phyloP scores from a whole-genome alignment of 35 echinoderm and acorn worm genomes.

The Lytechinus variegatus region DNA sequence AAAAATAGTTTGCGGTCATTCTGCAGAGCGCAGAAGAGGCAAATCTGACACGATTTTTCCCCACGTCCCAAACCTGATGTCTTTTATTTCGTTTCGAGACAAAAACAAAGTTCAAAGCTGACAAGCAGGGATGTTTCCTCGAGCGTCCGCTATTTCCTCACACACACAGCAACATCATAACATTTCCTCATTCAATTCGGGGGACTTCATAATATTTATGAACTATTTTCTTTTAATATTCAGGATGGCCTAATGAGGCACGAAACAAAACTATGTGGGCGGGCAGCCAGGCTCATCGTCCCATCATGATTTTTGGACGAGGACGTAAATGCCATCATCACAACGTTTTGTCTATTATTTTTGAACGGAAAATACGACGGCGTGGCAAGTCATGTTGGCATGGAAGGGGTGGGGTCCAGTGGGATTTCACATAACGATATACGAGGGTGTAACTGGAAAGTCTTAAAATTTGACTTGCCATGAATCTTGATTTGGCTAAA shows the following conservation, averaged over 20 bases:
- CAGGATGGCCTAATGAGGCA: neutral
- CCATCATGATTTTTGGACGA: neutral
- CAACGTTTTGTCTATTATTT: neutral
- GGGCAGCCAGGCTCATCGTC: neutral
- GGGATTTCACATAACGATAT: too few relatives aligned
- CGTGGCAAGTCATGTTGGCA: neutral
- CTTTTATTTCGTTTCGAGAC: neutral
- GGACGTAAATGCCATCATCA: neutral
- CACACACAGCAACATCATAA: constrained; percentile 17
- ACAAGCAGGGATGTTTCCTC: neutral
- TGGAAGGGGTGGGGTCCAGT: neutral
- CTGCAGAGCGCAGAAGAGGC: neutral
- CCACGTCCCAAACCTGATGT: neutral
- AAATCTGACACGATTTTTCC: neutral
- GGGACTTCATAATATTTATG: neutral
- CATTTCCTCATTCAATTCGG: neutral
- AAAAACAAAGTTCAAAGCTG: neutral
- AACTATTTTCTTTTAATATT: too few relatives aligned
- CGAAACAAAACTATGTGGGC: neutral
- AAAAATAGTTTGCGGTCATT: neutral
- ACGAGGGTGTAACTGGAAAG: too few relatives aligned
- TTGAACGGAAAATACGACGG: neutral
- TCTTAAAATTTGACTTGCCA: too few relatives aligned
- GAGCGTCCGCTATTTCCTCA: neutral
- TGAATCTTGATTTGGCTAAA: too few relatives aligned